Base-by-base conservation (phyloP, 2,113 vertebrate species). In the Epinephelus moara region DNA sequence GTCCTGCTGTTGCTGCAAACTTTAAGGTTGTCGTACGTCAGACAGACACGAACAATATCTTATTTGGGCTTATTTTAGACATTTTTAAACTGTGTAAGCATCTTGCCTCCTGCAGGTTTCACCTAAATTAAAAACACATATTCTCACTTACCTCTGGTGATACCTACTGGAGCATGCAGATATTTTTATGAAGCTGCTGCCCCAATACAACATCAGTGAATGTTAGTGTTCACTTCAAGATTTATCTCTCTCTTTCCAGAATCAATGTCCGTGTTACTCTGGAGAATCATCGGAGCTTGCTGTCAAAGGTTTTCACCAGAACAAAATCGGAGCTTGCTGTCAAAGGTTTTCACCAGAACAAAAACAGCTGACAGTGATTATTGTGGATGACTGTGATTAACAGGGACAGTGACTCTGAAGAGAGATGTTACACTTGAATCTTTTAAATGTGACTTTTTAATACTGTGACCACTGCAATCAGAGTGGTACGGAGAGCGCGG, bases 31-130 rank as follows among this genome's bases (percentile, higher is more conserved):
- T 27, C 11, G 42, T 47, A 1, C 13, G 75, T 37, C 42, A 13
- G 10, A 71, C 21, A 13, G 61, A 64, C 17, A 49, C 21, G 4
- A 15, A 49, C 21, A 19, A n/a, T 30, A 0, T 40, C 1, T 18
- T 2, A 33, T 57, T 37, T 30, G 2, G 47, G 27, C 2, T 45
- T 8, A 45, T 45, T 66, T 18, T 1, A n/a, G 10, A 42, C 9
- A 53, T 59, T 14, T 37, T 27, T 27, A 18, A 40, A 23, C 23
- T 23, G 2, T 17, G 4, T 14, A 0, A 18, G 11, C 47, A 60
- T 40, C 27, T 60, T 61, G 60, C 30, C 25, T 57, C 23, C 19
- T 27, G 21, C 57, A 70, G 64, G 21, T 63, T 75, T 69, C 49
- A 40, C 4, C 30, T 30, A 55, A 55, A 37, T 60, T 0, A 25